Evolutionary conservation across 2,888 invertebrate genomes (phyloP), one percentile per base, ranked within the genome.

Genomic region (Eupithecia inturbata): DNA sequence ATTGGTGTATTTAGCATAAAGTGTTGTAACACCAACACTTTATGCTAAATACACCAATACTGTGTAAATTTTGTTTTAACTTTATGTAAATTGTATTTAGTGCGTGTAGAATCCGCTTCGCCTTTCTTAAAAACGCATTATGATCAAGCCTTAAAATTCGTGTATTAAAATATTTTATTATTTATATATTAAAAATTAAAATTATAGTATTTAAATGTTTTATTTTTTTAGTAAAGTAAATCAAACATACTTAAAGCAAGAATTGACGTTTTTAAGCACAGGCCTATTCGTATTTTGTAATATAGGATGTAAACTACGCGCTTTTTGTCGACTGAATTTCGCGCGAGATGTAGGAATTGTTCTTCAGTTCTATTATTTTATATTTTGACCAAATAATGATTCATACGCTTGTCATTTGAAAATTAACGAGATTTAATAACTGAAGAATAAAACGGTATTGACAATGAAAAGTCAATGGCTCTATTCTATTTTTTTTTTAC

Each of bases 371-470:
- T 70, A 76, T 26, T 74, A 71, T 68, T 73, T 74, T 63, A 71
- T 71, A 26, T 70, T 70, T 49, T 73, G 72, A 68, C 75, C 72
- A 75, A 77, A 67, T 68, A 69, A 16, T 49, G 28, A 64, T 66
- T 57, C 36, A 22, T 31, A 36, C 57, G 62, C 68, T 62, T 71
- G 45, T 64, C 36, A 64, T 14, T 14, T 67, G 45, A 39, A 60
- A 26, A 12, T 28, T 31, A 68, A 66, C 68, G 60, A 71, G 53
- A 68, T 26, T 49, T 64, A 26, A 60, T 36, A 49, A 62, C 19
- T 9, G 10, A 22, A 57, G 26, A 57, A 10, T 57, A 57, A 26
- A 57, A 57, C 22, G 22, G 57, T 3, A 26, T 57, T 26, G 6
- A n/a, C 19, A 19, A 45, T n/a, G n/a, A 41, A 39, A 41, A 41